phyloP scores from a whole-genome alignment of 2,888 invertebrate species.

The Lasius fuliginosus region DNA sequence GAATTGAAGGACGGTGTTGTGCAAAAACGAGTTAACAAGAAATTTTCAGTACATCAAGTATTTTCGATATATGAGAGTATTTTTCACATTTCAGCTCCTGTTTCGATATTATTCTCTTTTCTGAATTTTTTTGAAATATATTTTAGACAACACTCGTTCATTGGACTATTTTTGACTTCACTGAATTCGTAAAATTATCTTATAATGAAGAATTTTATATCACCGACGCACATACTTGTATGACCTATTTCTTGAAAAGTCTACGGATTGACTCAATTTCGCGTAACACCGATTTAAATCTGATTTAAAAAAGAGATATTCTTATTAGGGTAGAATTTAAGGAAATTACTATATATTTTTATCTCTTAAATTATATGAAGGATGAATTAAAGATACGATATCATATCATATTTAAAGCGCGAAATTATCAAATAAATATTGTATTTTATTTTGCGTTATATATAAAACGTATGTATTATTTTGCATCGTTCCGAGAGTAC shows the following conservation, averaged over 20 bases:
- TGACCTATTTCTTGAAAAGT: not conserved
- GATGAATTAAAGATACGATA: not conserved
- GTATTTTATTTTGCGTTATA: not conserved
- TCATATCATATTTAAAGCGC: not conserved
- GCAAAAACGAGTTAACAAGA: not conserved
- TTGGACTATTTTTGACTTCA: not conserved
- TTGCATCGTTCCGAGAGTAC: not conserved
- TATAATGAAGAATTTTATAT: conserved; percentile 8
- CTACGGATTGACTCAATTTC: not conserved
- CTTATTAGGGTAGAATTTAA: not conserved
- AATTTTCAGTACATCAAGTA: not conserved
- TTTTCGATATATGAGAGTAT: not conserved
- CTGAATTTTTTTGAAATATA: conserved; percentile 6
- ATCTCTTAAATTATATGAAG: not conserved
- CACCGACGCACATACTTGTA: not conserved
- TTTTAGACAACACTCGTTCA: not conserved
- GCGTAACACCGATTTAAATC: not conserved
- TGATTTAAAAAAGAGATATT: not conserved
- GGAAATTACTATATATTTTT: not conserved
- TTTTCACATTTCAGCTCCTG: too few relatives aligned
- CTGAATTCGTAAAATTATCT: not conserved
- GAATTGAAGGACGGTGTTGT: not conserved
- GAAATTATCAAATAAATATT: conserved; percentile 11
- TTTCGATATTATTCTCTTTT: not conserved
- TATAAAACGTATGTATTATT: not conserved